These are phyloP conservation scores for Schmidtea mediterranea DNA, from an alignment of 1,140 invertebrate species.

Conservation along the genomic window DNA sequence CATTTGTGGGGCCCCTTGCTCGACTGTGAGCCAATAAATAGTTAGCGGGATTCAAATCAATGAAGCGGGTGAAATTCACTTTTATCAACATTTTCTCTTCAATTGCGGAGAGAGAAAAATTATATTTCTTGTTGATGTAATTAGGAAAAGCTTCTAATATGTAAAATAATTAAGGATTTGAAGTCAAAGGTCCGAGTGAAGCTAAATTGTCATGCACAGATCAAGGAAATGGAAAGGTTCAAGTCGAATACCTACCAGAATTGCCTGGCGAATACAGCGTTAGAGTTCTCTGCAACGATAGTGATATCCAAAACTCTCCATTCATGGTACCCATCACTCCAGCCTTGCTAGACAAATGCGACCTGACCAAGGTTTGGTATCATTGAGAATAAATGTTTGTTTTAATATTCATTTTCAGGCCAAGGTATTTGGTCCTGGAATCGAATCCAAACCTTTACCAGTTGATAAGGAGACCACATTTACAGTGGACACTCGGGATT, in stretches of 20 bases:
- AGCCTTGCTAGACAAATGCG: too few relatives aligned
- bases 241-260: slow-evolving; percentile 52
- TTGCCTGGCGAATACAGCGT: slow-evolving; percentile 62
- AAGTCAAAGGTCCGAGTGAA: slow-evolving; percentile 62
- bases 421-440: slow-evolving; percentile 45
- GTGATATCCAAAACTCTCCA: slow-evolving; percentile 27
- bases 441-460: slow-evolving; percentile 40
- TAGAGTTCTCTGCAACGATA: slow-evolving; percentile 50
- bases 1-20: too few relatives aligned
- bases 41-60: too few relatives aligned
- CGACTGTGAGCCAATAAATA: too few relatives aligned
- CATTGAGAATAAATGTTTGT: not conserved
- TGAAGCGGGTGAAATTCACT: too few relatives aligned
- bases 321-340: slow-evolving; percentile 23
- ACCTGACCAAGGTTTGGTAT: too few relatives aligned
- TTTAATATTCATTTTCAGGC: slow-evolving; percentile 40
- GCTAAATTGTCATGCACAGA: slow-evolving; percentile 60
- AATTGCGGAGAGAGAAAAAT: too few relatives aligned
- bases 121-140: too few relatives aligned
- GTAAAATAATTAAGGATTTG: slow-evolving; percentile 52
- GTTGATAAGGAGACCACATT: slow-evolving; percentile 29
- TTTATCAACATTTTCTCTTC: too few relatives aligned
- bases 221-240: slow-evolving; percentile 57
- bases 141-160: too few relatives aligned
- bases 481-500: not conserved